Evolutionary conservation across 2,113 vertebrate genomes (phyloP).

Genomic region (Crocuta crocuta): DNA sequence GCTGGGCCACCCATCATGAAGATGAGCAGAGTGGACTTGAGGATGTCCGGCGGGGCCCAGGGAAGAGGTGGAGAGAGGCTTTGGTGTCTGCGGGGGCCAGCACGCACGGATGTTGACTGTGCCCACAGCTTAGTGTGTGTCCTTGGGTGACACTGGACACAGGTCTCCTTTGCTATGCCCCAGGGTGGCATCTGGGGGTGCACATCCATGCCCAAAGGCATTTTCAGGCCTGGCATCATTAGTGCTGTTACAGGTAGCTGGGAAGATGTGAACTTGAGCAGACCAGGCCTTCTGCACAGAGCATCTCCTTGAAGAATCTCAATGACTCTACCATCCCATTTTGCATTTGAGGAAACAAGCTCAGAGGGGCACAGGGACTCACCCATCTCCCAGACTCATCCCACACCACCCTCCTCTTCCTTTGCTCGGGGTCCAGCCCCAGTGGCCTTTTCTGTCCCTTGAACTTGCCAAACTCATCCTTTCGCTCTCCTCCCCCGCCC

Average conservation of each 20-base stretch:
- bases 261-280: neutral
- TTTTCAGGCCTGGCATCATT: rapidly evolving
- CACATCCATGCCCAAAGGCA: rapidly evolving
- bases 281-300: neutral
- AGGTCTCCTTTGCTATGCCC: neutral
- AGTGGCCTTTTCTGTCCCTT: neutral
- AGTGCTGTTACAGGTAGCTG: neutral
- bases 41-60: slow-evolving; percentile 46
- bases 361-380: neutral
- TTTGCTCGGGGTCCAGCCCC: neutral
- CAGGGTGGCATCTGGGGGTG: neutral
- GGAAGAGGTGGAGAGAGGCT: neutral
- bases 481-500: neutral
- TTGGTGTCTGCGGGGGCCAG: neutral
- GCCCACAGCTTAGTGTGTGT: neutral
- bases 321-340: neutral
- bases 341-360: neutral
- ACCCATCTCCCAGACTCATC: neutral
- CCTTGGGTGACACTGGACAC: neutral
- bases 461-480: neutral
- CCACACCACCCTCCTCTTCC: neutral
- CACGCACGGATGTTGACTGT: rapidly evolving
- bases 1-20: slow-evolving; percentile 78
- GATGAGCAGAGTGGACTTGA: slow-evolving; percentile 68
- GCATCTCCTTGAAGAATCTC: neutral